A percentile compares a stretch with the other conserved stretches of the same genome.
Evolutionary conservation across 2,888 invertebrate genomes (phyloP).

Genomic region (Pseudanteris insignis): DNA sequence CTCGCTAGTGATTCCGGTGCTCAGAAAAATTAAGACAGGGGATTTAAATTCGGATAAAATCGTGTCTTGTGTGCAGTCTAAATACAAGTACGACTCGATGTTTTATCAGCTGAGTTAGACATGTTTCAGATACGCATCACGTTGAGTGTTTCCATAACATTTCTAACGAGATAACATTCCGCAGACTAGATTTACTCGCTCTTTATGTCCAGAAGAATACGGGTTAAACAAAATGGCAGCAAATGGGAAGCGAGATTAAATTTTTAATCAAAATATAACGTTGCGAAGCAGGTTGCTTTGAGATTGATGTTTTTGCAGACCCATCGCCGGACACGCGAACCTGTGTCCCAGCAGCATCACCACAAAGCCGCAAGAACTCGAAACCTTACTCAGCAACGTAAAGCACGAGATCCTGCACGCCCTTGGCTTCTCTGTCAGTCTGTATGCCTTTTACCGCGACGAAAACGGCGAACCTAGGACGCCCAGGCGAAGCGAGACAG

Average conservation of each 20-base stretch:
- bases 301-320: slow-evolving; percentile 70
- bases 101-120: too few relatives aligned
- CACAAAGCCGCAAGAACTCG: slow-evolving; percentile 88
- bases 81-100: too few relatives aligned
- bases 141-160: too few relatives aligned
- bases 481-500: slow-evolving; percentile 80
- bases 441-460: slow-evolving; percentile 96
- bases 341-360: slow-evolving; percentile 95
- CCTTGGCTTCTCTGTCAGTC: slow-evolving; percentile 93
- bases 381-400: slow-evolving; percentile 91
- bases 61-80: too few relatives aligned
- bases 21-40: not conserved
- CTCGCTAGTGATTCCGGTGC: not conserved
- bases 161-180: too few relatives aligned
- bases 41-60: not conserved
- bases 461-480: slow-evolving; percentile 88
- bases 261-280: slow-evolving; percentile 16
- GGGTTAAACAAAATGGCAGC: too few relatives aligned
- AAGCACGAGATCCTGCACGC: slow-evolving; percentile 99
- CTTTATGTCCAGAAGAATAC: too few relatives aligned
- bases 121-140: too few relatives aligned
- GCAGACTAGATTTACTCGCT: too few relatives aligned
- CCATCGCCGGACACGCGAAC: slow-evolving; percentile 98
- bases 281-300: slow-evolving; percentile 3
- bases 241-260: not conserved